These are phyloP conservation scores for Lepeophtheirus salmonis DNA, from an alignment of 1,140 invertebrate species.

Conservation along the genomic window DNA sequence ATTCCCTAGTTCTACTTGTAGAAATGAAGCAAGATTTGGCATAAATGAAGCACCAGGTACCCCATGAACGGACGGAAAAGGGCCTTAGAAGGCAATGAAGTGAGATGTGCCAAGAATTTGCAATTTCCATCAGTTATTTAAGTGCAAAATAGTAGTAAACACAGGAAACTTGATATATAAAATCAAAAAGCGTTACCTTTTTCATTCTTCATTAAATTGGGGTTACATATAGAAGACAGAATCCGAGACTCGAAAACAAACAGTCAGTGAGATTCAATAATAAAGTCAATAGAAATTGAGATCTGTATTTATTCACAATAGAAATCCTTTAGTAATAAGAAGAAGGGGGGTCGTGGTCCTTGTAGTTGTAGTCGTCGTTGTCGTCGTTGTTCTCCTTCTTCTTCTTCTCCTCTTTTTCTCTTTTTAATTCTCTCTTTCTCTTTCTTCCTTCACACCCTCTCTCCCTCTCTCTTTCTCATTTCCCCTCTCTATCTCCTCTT, in stretches of 20 bases:
- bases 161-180: no score
- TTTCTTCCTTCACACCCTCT: background rate
- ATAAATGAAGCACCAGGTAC: no score
- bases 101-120: no score
- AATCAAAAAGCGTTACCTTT: background rate
- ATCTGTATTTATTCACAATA: background rate
- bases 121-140: no score
- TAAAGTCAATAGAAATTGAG: background rate
- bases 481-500: background rate
- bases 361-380: background rate
- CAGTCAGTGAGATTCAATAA: background rate
- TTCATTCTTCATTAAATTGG: background rate
- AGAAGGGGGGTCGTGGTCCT: background rate
- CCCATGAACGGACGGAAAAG: no score
- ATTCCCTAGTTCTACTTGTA: background rate
- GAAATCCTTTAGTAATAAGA: no score
- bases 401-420: no score
- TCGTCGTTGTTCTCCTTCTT: background rate
- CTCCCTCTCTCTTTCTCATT: background rate
- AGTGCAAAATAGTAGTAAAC: no score
- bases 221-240: background rate
- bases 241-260: background rate
- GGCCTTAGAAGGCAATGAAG: no score
- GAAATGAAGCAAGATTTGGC: no score
- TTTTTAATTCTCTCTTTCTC: background rate